A percentile compares a stretch with the other conserved stretches of the same genome.
Evolutionary conservation across 1,140 invertebrate species (phyloP).

Genomic region (Elysia chlorotica): DNA sequence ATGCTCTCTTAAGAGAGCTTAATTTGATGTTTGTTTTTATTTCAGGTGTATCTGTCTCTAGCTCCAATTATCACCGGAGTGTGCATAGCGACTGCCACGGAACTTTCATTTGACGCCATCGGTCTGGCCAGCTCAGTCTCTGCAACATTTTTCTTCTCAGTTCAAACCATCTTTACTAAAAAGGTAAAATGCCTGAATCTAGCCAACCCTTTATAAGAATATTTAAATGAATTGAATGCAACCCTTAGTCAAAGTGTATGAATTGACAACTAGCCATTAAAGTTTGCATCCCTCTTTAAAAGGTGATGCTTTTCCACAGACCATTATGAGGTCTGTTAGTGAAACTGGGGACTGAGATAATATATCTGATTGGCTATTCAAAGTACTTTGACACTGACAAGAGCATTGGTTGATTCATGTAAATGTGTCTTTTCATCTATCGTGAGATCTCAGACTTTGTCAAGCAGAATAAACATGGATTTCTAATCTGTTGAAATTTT

Average conservation of each 20-base stretch:
- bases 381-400: no score
- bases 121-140: constrained; percentile 86
- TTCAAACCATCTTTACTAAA: constrained; percentile 95
- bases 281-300: no score
- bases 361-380: no score
- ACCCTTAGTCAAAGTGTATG: background rate
- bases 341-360: no score
- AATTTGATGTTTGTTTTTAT: constrained; percentile 27
- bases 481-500: no score
- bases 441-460: no score
- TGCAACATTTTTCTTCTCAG: constrained; percentile 87
- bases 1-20: background rate
- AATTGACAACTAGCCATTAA: background rate
- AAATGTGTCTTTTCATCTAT: no score
- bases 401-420: no score
- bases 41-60: constrained; percentile 79
- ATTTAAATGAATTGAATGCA: background rate
- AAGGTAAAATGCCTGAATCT: constrained; percentile 70
- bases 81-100: constrained; percentile 88
- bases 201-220: background rate
- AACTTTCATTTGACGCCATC: constrained; percentile 87
- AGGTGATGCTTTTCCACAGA: no score
- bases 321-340: no score
- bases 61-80: constrained; percentile 92
- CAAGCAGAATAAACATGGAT: no score